These are phyloP conservation scores for Adela reaumurella DNA, from an alignment of 2,888 invertebrate genomes.

Conservation along the genomic window DNA sequence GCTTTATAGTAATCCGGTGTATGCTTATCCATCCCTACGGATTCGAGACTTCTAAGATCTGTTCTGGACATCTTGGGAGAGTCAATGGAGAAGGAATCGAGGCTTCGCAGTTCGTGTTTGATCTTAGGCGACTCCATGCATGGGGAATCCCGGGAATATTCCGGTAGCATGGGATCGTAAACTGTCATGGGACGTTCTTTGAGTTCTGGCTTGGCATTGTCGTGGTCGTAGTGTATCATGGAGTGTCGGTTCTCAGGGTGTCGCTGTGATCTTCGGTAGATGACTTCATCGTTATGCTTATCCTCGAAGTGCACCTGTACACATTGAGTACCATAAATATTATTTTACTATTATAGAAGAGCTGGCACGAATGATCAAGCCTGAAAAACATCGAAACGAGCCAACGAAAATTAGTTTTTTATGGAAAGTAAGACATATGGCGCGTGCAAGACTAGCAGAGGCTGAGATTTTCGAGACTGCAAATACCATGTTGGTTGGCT, in stretches of 20 bases:
- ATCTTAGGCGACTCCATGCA: constrained; percentile 40
- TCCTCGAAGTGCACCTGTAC: constrained; percentile 49
- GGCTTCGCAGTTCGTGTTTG: constrained; percentile 35
- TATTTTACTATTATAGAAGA: no score
- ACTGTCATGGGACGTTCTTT: constrained; percentile 44
- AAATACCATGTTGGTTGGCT: no score
- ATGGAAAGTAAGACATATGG: no score
- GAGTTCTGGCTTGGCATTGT: constrained; percentile 33
- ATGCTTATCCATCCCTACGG: neutral
- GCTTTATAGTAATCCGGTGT: neutral
- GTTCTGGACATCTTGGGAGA: constrained; percentile 40
- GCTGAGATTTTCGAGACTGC: no score
- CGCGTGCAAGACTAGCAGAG: no score
- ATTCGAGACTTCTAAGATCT: constrained; percentile 18
- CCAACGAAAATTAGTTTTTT: no score
- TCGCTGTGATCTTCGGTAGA: constrained; percentile 38
- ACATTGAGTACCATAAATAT: no score
- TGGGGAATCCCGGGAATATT: constrained; percentile 37
- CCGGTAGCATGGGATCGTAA: constrained; percentile 43
- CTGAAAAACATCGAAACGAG: no score
- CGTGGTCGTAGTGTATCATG: constrained; percentile 52
- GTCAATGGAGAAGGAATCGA: constrained; percentile 45
- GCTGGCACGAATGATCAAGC: no score
- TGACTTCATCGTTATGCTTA: constrained; percentile 28
- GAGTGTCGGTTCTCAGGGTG: constrained; percentile 45